phyloP scores from a whole-genome alignment of 2,888 invertebrate species.

The Chironomus tentans region DNA sequence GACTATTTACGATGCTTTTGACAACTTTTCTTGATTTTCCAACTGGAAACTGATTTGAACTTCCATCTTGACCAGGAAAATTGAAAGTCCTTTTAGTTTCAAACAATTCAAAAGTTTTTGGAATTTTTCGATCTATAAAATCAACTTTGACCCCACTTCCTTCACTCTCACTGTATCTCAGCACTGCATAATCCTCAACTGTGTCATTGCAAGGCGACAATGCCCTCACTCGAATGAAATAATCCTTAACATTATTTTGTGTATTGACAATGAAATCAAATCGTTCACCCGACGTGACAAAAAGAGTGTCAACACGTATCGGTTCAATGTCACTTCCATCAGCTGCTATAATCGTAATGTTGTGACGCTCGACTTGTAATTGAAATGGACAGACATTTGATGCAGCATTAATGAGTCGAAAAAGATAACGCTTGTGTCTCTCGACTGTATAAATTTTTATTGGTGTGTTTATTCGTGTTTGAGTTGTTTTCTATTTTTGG shows the following conservation, averaged over 20 bases:
- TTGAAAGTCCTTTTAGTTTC: background rate
- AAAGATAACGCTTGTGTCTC: slow-evolving; percentile 36
- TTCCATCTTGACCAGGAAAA: background rate
- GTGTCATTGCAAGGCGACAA: background rate
- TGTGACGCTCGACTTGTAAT: slow-evolving; percentile 37
- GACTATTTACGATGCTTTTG: too few species aligned
- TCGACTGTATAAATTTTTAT: slow-evolving; percentile 33
- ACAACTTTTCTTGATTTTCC: too few species aligned
- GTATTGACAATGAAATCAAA: slow-evolving; percentile 44
- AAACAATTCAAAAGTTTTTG: background rate
- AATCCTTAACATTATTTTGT: slow-evolving; percentile 36
- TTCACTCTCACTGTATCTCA: too few species aligned
- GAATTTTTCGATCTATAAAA: background rate
- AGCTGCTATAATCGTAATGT: slow-evolving; percentile 36
- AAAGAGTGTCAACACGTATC: slow-evolving; percentile 33
- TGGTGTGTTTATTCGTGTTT: slow-evolving; percentile 30
- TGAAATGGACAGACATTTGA: slow-evolving; percentile 37
- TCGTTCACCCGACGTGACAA: slow-evolving; percentile 43
- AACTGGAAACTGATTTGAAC: too few species aligned
- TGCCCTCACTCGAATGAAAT: background rate
- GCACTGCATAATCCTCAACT: background rate
- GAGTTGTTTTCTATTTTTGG: background rate
- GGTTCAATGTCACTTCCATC: slow-evolving; percentile 37
- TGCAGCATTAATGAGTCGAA: slow-evolving; percentile 38
- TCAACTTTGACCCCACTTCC: background rate